These are phyloP conservation scores for Dermatemys mawii DNA, from an alignment of 2,113 vertebrate species.

Conservation along the genomic window DNA sequence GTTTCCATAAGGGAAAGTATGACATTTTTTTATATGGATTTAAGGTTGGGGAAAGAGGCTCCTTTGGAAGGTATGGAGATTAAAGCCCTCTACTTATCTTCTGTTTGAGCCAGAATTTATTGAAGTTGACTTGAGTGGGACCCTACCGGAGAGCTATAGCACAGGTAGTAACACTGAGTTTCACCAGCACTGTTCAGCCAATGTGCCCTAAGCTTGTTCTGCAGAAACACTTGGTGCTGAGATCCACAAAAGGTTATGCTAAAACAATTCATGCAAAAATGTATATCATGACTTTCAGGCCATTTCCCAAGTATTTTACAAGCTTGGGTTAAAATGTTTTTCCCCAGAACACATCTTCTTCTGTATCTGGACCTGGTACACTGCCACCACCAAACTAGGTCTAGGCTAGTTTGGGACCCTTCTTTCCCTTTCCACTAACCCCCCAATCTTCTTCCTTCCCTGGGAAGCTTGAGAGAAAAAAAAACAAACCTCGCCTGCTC, in stretches of 20 bases:
- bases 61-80: neutral
- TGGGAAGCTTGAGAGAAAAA: too few species aligned
- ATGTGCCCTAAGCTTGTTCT: neutral
- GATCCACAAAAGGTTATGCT: neutral
- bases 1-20: conserved; percentile 15
- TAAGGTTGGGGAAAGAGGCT: neutral
- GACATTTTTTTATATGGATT: neutral
- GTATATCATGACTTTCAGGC: neutral
- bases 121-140: neutral
- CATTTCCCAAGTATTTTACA: too few species aligned
- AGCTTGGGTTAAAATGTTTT: too few species aligned
- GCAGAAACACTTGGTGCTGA: neutral
- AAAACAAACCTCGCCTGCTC: too few species aligned
- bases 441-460: too few species aligned
- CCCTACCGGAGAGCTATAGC: neutral
- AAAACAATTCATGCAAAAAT: neutral
- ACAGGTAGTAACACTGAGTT: neutral
- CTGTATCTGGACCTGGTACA: too few species aligned
- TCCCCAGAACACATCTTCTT: too few species aligned
- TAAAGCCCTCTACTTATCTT: neutral
- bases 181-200: neutral
- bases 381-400: too few species aligned
- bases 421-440: too few species aligned
- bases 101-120: neutral
- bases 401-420: too few species aligned